These are phyloP conservation scores for Dromas ardeola DNA, from an alignment of 2,113 vertebrate species.

Conservation along the genomic window DNA sequence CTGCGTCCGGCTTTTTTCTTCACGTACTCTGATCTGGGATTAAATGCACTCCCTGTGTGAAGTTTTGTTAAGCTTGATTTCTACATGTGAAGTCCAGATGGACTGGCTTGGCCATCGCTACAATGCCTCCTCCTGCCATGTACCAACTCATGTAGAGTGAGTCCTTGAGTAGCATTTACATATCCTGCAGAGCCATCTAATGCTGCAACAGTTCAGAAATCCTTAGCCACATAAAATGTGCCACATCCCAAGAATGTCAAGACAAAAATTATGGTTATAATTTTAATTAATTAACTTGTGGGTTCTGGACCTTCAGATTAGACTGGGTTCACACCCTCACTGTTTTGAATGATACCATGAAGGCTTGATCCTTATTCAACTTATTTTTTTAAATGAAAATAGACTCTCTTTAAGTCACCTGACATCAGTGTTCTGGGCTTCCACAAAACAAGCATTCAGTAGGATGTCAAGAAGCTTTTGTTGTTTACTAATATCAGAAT, in stretches of 20 bases:
- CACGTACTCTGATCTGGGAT: neutral
- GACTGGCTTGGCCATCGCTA: neutral
- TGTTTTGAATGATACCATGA: neutral
- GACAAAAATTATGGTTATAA: neutral
- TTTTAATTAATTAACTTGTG: neutral
- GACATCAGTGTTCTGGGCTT: neutral
- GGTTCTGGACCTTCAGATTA: neutral
- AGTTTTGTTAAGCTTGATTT: neutral
- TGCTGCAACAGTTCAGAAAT: neutral
- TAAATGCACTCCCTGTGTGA: neutral
- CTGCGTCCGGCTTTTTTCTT: neutral
- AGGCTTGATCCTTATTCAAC: neutral
- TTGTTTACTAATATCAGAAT: neutral
- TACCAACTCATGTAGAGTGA: rapidly evolving
- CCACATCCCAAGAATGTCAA: neutral
- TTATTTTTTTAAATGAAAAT: neutral
- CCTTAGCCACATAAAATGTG: neutral
- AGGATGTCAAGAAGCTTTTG: neutral
- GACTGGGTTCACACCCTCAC: neutral
- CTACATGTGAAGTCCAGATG: neutral
- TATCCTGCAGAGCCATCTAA: neutral
- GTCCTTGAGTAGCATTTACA: neutral
- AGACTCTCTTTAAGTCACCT: neutral
- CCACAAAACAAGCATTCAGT: neutral
- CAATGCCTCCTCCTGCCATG: neutral